Evolutionary conservation across 2,797 vertebrate species (phyloP), one percentile per base, ranked within the genome.

Genomic region (Euphonia xanthogaster): DNA sequence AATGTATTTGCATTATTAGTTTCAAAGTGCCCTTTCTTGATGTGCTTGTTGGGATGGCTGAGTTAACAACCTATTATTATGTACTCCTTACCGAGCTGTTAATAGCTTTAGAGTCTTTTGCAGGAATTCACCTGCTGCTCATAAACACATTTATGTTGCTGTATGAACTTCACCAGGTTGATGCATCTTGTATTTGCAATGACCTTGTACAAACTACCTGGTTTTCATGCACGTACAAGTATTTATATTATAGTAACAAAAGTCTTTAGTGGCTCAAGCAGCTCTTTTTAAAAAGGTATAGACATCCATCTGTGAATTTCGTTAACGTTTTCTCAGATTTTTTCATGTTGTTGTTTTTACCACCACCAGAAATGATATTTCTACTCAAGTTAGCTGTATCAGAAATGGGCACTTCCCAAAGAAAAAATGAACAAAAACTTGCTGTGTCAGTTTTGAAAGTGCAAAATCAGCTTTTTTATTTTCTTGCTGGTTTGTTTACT

Each of bases 111-210:
- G 72, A 93, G 84, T 87, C 95, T 97, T 97, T 96, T 96, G 77
- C 94, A 95, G 94, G 90, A 98, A 98, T 97, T 97, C 97, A 97
- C 97, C 96, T 97, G 97, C 97, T 98, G 97, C 96, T 98, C 97
- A 95, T 98, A 97, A 98, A 98, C 93, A 95, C 93, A 92, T 97
- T 98, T 97, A 89, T 94, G 88, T 96, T 96, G 93, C 90, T 96
- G 58, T 60, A 97, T 86, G 96, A 98, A 96, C 96, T 97, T 97
- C 61, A 82, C 90, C 92, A 81, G 67, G 73, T 90, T 98, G 97
- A 94, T 93, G 77, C 87, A 95, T 93, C 88, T 93, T 94, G 76
- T 92, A 62, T 96, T 97, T 97, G 67, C 77, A 92, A 30, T 97
- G 97, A 98, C 97, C 98, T 98, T 98, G 97, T 84, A 91, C 84